Evolutionary conservation across 2,797 vertebrate genomes (phyloP).

Genomic region (Apodemus agrarius): DNA sequence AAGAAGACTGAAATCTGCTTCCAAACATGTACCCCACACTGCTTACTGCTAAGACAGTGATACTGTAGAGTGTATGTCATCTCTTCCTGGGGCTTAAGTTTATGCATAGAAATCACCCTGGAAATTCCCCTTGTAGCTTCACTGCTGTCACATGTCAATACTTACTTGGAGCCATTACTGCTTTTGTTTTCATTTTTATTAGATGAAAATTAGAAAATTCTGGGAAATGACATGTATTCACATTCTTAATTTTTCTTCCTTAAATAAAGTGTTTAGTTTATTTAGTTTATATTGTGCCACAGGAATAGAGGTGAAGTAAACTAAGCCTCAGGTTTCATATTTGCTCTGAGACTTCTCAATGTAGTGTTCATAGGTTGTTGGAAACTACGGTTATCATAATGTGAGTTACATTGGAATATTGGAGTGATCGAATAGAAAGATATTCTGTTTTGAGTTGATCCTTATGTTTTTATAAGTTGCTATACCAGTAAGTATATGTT

Average conservation of each 20-base stretch:
- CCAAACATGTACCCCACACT: not conserved
- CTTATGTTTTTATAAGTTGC: not conserved
- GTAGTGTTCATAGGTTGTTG: not conserved
- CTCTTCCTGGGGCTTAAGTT: not conserved
- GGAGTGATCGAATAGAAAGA: not conserved
- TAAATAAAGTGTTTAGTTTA: not conserved
- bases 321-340: not conserved
- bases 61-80: not conserved
- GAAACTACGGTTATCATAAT: not conserved
- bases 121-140: not conserved
- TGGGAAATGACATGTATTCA: not conserved
- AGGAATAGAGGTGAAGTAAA: constrained; percentile 16
- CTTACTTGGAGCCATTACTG: not conserved
- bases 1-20: not conserved
- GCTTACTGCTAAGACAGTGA: not conserved
- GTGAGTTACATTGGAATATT: not conserved
- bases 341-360: not conserved
- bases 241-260: not conserved
- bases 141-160: not conserved
- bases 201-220: not conserved
- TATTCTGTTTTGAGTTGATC: not conserved
- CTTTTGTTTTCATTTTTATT: not conserved
- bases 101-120: not conserved
- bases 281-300: not conserved
- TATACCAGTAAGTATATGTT: not conserved